Evolutionary conservation across 2,113 vertebrate species (phyloP).

Genomic region (Sapajus apella): DNA sequence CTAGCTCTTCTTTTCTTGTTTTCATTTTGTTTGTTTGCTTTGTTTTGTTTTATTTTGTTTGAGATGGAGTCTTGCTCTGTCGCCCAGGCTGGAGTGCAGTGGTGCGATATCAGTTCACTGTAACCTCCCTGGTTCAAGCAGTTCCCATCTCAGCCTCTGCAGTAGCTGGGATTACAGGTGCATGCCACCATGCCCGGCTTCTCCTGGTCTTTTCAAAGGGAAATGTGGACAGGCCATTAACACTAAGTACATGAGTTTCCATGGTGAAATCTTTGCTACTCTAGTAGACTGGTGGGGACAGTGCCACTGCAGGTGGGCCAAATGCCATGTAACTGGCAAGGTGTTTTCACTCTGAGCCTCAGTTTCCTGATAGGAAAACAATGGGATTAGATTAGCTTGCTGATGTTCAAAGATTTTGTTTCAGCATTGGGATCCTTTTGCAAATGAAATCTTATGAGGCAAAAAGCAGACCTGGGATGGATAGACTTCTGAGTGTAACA

Average conservation of each 20-base stretch:
- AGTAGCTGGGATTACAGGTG: no score
- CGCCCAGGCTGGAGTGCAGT: no score
- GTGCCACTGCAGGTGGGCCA: background rate
- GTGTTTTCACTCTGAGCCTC: background rate
- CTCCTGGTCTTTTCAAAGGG: background rate
- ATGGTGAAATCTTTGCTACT: background rate
- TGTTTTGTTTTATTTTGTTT: no score
- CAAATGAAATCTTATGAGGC: background rate
- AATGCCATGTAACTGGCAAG: background rate
- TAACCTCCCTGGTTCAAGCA: no score
- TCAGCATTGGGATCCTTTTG: background rate
- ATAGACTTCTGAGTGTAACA: background rate
- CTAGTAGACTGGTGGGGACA: background rate
- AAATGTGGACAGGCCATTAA: background rate
- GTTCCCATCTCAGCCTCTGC: no score
- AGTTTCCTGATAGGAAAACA: background rate
- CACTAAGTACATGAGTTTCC: background rate
- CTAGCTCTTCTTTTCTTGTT: no score
- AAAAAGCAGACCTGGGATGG: background rate
- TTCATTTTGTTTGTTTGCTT: no score
- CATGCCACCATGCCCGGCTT: background rate
- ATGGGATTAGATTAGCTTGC: background rate
- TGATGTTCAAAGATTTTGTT: constrained; percentile 30
- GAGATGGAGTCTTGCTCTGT: no score
- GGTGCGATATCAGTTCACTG: no score